These are phyloP conservation scores for Crioceris asparagi DNA, from an alignment of 2,888 invertebrate genomes.

Conservation along the genomic window DNA sequence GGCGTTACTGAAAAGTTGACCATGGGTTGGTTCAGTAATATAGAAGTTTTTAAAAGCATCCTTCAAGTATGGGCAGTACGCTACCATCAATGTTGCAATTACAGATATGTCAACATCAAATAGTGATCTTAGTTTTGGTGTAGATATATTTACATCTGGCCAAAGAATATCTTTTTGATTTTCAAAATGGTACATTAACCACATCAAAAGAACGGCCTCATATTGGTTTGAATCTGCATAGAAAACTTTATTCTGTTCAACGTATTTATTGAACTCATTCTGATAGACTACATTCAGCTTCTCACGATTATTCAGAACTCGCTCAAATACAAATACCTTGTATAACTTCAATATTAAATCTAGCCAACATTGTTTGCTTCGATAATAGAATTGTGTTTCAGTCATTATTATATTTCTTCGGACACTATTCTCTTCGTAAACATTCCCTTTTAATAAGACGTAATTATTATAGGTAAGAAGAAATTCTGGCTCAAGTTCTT, in stretches of 20 bases:
- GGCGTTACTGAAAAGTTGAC: conserved; percentile 46
- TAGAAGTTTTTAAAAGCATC: conserved; percentile 40
- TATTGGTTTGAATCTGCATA: conserved; percentile 9
- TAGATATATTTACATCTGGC: conserved; percentile 34
- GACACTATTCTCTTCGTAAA: conserved; percentile 6
- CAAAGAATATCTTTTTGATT: conserved; percentile 36
- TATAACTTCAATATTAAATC: conserved; percentile 52
- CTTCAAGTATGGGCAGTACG: conserved; percentile 48
- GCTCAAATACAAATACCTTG: conserved; percentile 44
- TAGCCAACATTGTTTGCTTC: conserved; percentile 44
- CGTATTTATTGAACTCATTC: conserved; percentile 24
- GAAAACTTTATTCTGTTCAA: background rate
- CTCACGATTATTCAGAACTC: conserved; percentile 16
- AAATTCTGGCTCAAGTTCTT: conserved; percentile 35
- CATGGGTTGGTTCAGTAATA: conserved; percentile 33
- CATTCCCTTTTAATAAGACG: conserved; percentile 18
- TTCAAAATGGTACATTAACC: conserved; percentile 37
- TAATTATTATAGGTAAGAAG: conserved; percentile 38
- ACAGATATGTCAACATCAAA: conserved; percentile 41
- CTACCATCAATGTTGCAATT: conserved; percentile 43
- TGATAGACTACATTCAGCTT: conserved; percentile 3
- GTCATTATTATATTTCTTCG: conserved; percentile 8
- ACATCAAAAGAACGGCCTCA: conserved; percentile 34
- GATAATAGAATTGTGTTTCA: conserved; percentile 21
- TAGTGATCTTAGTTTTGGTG: conserved; percentile 12